Evolutionary conservation across 2,797 vertebrate genomes (phyloP), one percentile per base, ranked within the genome.

Genomic region (Peromyscus nudipes): DNA sequence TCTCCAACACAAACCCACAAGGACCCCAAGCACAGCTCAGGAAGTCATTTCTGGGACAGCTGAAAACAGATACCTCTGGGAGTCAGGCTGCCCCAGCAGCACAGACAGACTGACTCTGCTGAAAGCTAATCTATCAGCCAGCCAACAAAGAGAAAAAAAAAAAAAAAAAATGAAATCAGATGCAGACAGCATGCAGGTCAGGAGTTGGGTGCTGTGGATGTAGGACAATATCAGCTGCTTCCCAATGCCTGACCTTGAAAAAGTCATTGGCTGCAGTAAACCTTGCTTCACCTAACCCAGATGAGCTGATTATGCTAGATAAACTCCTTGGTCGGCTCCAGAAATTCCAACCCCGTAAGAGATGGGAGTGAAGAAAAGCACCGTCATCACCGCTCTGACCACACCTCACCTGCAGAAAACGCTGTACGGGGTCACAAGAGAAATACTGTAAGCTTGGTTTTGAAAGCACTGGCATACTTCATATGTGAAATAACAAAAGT

Each of bases 191-290:
- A n/a, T 40, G 92, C 17, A 71, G 52, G 84, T 37, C 12, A 75
- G 29, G 49, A 95, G 27, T 77, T 11, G 79, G 31, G 88, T 40
- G 34, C 46, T 69, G 25, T 60, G 43, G 46, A 89, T 73, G 29
- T 37, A 92, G n/a, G 60, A 62, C 34, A 92, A 77, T 76, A 84
- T 3, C 21, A 27, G 91, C 75, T 43, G 52, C 52, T 89, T 89
- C 87, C 69, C 82, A 95, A 88, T 43, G 46, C 67, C 80, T 62
- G 83, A 88, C 96, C 94, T 95, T 97, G 94, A 97, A 65, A 94
- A 96, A 85, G 86, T 86, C 81, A 88, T 77, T 94, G 71, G 80
- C 73, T 71, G 27, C 60, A 92, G 31, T 46, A 86, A 86, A 76
- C 21, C 65, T 76, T 86, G 11, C 31, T 85, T 75, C 77, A 62